Conservation (phyloP, 1,140 invertebrate genomes). For the Portunus trituberculatus region DNA sequence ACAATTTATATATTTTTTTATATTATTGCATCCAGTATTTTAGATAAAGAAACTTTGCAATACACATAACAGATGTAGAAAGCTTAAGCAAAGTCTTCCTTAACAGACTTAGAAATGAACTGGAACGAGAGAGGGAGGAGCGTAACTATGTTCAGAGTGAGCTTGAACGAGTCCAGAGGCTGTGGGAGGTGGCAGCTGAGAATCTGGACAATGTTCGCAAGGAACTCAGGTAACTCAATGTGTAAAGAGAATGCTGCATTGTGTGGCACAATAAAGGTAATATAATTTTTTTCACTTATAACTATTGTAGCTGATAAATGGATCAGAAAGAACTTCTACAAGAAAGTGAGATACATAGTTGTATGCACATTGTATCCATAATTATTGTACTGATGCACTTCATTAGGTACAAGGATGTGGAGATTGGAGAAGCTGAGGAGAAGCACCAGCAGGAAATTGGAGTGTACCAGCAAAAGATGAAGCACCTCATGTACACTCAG, state of each 20-base stretch:
- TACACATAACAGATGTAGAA: no score
- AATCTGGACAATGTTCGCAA: constrained; percentile 84
- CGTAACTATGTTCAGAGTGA: constrained; percentile 93
- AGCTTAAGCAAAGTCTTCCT: no score
- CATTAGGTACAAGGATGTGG: constrained; percentile 86
- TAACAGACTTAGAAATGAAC: constrained; percentile 90
- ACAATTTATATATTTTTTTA: no score
- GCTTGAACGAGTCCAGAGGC: constrained; percentile 94
- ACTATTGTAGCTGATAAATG: no score
- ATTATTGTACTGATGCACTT: background rate
- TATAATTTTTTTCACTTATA: no score
- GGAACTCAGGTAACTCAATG: constrained; percentile 54
- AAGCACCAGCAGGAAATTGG: constrained; percentile 93
- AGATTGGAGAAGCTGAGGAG: constrained; percentile 92
- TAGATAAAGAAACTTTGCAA: no score
- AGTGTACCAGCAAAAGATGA: constrained; percentile 95
- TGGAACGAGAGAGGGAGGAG: constrained; percentile 96
- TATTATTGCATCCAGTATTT: no score
- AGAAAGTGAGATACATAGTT: no score
- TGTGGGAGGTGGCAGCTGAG: constrained; percentile 95
- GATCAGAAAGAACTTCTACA: no score
- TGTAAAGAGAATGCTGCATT: background rate
- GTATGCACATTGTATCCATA: no score
- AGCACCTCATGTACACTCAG: constrained; percentile 95
- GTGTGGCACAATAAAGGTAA: no score